Evolutionary conservation across 2,888 invertebrate genomes (phyloP).

Genomic region (Xanthia togata): DNA sequence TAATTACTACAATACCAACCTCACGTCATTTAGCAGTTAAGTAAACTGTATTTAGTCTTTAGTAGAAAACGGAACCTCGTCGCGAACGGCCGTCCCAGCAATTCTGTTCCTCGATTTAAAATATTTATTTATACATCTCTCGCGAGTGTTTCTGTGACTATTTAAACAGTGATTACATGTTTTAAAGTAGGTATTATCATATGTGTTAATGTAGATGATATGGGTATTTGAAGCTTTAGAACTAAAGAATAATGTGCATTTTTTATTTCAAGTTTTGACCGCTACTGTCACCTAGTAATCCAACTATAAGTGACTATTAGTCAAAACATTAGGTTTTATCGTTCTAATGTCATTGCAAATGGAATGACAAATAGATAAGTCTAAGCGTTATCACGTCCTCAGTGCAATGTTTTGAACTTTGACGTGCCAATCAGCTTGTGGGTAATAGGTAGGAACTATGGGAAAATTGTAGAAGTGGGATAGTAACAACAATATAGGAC

Average conservation of each 20-base stretch:
- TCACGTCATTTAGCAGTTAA: constrained; percentile 11
- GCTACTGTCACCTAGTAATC: background rate
- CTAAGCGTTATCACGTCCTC: constrained; percentile 21
- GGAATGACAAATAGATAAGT: constrained; percentile 39
- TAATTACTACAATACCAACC: constrained; percentile 1
- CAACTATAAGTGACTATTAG: background rate
- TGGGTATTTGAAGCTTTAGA: constrained; percentile 29
- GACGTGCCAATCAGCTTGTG: background rate
- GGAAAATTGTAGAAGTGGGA: background rate
- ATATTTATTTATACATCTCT: constrained; percentile 16
- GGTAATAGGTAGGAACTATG: background rate
- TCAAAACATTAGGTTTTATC: constrained; percentile 43
- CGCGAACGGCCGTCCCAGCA: constrained; percentile 19
- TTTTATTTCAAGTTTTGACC: constrained; percentile 36
- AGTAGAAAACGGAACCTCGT: constrained; percentile 30
- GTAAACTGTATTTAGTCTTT: background rate
- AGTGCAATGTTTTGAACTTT: constrained; percentile 42
- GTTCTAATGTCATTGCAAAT: constrained; percentile 45
- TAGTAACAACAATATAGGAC: background rate
- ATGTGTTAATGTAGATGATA: constrained; percentile 37
- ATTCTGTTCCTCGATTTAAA: background rate
- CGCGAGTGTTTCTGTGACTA: constrained; percentile 30
- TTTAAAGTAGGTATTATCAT: constrained; percentile 26
- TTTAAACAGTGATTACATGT: constrained; percentile 45
- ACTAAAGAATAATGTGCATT: background rate